Conservation (phyloP, 2,797 vertebrate genomes). For the Myotis daubentonii region DNA sequence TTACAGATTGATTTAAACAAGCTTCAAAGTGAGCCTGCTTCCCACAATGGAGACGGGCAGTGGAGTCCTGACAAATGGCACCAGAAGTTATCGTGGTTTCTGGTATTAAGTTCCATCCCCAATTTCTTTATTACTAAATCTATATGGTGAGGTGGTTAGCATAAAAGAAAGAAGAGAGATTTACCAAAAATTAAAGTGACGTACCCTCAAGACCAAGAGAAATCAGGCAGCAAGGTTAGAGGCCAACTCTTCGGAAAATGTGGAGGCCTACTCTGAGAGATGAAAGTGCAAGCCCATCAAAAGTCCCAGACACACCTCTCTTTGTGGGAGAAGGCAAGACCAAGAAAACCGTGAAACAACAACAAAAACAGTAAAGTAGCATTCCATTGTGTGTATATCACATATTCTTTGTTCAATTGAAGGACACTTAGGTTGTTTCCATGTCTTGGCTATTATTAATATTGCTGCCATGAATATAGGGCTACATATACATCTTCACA, state of each 20-base stretch:
- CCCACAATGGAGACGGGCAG: neutral
- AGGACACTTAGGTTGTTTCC: neutral
- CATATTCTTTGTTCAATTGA: neutral
- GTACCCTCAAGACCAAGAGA: neutral
- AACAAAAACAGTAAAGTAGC: neutral
- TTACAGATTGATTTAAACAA: slow-evolving; percentile 57
- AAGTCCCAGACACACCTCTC: neutral
- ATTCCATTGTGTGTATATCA: neutral
- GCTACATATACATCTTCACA: neutral
- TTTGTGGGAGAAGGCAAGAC: neutral
- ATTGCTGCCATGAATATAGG: neutral
- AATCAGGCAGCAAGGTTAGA: neutral
- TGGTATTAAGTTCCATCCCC: neutral
- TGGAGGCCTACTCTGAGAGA: neutral
- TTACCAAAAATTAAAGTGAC: neutral
- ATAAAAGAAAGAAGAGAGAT: neutral
- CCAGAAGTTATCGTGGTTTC: neutral
- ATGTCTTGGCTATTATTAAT: neutral
- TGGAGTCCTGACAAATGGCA: neutral
- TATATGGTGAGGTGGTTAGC: neutral
- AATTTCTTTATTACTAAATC: slow-evolving; percentile 22
- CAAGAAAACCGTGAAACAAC: neutral
- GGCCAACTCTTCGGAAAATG: neutral
- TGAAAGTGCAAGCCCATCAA: neutral
- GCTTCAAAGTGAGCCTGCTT: slow-evolving; percentile 23